A percentile compares a stretch with the other conserved stretches of the same genome.
These are phyloP conservation scores for Drosophila pectinifera DNA, from an alignment of 1,140 invertebrate genomes.

Conservation along the genomic window DNA sequence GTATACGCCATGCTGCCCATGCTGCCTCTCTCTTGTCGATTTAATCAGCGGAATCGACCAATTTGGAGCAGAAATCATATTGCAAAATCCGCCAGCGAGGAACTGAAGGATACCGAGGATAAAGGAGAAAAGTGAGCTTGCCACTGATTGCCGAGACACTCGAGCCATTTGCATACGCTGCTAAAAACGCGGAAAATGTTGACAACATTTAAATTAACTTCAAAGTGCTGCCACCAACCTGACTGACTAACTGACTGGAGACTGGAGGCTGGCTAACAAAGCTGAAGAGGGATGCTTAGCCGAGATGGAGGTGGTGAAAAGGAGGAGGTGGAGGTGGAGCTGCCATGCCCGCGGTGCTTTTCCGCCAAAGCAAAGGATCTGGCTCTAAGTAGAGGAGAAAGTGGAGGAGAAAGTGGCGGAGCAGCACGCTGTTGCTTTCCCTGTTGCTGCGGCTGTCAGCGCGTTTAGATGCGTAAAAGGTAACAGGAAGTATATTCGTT, in stretches of 20 bases:
- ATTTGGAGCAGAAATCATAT: conserved; percentile 46
- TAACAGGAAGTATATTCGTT: conserved; percentile 34
- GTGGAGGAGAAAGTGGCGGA: neutral
- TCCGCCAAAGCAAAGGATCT: conserved; percentile 10
- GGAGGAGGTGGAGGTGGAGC: neutral
- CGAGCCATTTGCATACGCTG: conserved; percentile 78
- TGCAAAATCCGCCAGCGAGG: conserved; percentile 18
- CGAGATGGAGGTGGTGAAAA: conserved; percentile 10
- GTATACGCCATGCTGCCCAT: conserved; percentile 54
- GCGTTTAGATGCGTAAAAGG: conserved; percentile 26
- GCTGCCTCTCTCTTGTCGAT: conserved; percentile 19
- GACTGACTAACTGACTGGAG: conserved; percentile 34
- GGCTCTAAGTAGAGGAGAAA: too few species aligned
- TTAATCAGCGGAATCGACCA: conserved; percentile 50
- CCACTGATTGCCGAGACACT: conserved; percentile 62
- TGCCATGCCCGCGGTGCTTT: conserved; percentile 21
- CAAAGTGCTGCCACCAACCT: conserved; percentile 74
- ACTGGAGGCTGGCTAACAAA: conserved; percentile 17
- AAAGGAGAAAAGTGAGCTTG: conserved; percentile 36
- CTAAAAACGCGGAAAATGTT: conserved; percentile 72
- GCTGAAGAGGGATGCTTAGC: conserved; percentile 15
- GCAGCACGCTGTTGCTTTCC: conserved; percentile 32
- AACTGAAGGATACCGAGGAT: conserved; percentile 10
- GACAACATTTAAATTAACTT: conserved; percentile 84
- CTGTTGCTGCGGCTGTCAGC: conserved; percentile 33